Evolutionary conservation across 2,797 vertebrate genomes (phyloP).

Genomic region (Pseudopleuronectes americanus): DNA sequence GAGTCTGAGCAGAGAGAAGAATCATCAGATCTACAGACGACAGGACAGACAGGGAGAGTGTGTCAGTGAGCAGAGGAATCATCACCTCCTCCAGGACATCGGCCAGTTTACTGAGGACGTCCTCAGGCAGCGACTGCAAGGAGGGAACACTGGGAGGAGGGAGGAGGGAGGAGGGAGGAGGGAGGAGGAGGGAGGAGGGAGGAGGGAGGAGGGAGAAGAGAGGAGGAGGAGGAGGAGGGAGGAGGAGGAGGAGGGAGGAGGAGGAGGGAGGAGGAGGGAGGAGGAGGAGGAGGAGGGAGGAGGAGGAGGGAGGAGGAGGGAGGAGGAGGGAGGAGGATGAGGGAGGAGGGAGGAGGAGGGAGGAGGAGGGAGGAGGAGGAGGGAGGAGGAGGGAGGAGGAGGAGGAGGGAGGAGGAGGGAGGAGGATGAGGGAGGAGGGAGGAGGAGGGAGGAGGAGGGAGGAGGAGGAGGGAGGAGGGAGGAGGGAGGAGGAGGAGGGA

Average conservation of each 20-base stretch:
- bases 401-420: conserved; percentile 1
- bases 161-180: too few relatives aligned
- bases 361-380: too few relatives aligned
- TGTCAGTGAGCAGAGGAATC: not conserved
- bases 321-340: too few relatives aligned
- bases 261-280: too few relatives aligned
- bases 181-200: too few relatives aligned
- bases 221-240: not conserved
- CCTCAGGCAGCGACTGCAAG: conserved; percentile 75
- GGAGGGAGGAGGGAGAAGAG: not conserved
- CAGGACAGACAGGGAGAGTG: not conserved
- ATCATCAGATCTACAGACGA: conserved; percentile 14
- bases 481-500: not conserved
- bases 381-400: too few relatives aligned
- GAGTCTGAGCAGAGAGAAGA: conserved; percentile 65
- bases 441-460: conserved; percentile 18
- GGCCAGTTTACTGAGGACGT: conserved; percentile 80
- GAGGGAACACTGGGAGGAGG: conserved; percentile 74
- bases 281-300: too few relatives aligned
- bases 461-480: not conserved
- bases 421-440: not conserved
- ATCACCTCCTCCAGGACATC: conserved; percentile 82
- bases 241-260: too few relatives aligned
- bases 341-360: too few relatives aligned
- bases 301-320: too few relatives aligned